Evolutionary conservation across 2,797 vertebrate species (phyloP).

Genomic region (Acipenser ruthenus): DNA sequence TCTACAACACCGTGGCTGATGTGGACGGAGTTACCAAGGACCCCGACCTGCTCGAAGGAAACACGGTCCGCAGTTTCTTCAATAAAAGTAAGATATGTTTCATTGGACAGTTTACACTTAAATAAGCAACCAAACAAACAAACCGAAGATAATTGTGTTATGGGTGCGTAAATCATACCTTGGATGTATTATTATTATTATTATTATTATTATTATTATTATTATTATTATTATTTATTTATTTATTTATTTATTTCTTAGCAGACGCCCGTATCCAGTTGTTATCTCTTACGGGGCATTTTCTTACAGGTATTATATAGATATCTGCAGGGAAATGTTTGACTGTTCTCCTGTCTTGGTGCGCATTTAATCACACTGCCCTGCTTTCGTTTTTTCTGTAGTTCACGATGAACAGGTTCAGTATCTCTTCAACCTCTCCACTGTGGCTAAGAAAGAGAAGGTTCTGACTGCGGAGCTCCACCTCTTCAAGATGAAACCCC

Average conservation of each 20-base stretch:
- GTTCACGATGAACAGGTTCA: conserved; percentile 66
- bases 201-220: too few relatives aligned
- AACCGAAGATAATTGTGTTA: conserved; percentile 26
- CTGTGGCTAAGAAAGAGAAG: conserved; percentile 70
- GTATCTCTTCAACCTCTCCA: conserved; percentile 75
- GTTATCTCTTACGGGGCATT: too few relatives aligned
- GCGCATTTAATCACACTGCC: conserved; percentile 24
- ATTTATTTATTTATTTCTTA: too few relatives aligned
- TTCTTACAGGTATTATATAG: too few relatives aligned
- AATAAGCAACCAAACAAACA: conserved; percentile 21
- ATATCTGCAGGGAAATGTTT: too few relatives aligned
- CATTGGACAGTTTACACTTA: too few relatives aligned
- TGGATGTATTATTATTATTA: too few relatives aligned
- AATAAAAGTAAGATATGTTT: conserved; percentile 68
- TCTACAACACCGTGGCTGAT: conserved; percentile 79
- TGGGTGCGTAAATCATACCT: too few relatives aligned
- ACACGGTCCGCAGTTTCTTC: conserved; percentile 84
- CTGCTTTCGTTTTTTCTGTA: conserved; percentile 45
- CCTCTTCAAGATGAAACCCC: conserved; percentile 73
- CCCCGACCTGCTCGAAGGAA: conserved; percentile 71
- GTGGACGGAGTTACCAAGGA: conserved; percentile 80
- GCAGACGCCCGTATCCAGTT: too few relatives aligned
- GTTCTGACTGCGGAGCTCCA: conserved; percentile 80
- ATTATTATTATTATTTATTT: too few relatives aligned
- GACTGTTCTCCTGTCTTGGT: conserved; percentile 32